Evolutionary conservation across 2,113 vertebrate genomes (phyloP).

Genomic region (Potamarius usumacintae): DNA sequence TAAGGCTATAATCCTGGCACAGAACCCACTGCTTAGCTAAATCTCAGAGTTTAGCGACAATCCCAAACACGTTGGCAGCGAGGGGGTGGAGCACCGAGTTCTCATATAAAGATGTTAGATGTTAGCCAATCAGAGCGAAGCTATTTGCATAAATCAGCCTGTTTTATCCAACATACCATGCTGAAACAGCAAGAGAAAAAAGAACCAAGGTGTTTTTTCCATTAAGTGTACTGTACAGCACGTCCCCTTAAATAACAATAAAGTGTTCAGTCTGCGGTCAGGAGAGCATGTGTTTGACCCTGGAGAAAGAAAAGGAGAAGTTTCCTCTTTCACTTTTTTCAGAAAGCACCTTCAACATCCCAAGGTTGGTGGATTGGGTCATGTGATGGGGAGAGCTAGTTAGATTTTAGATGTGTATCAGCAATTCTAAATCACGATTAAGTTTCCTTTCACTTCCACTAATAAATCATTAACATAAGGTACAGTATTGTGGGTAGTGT

Average conservation of each 20-base stretch:
- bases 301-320: neutral
- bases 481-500: neutral
- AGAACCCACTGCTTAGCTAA: too few relatives aligned
- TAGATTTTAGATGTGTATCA: neutral
- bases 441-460: neutral
- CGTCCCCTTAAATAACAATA: neutral
- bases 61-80: too few relatives aligned
- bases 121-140: too few relatives aligned
- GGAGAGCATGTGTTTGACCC: neutral
- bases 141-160: too few relatives aligned
- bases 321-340: neutral
- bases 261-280: neutral
- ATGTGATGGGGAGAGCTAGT: neutral
- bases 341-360: neutral
- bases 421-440: neutral
- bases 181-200: too few relatives aligned
- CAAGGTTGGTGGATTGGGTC: neutral
- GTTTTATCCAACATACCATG: too few relatives aligned
- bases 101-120: too few relatives aligned
- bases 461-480: neutral
- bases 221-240: too few relatives aligned
- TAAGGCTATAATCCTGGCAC: too few relatives aligned
- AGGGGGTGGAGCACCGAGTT: too few relatives aligned
- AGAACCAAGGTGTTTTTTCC: too few relatives aligned
- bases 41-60: too few relatives aligned